Evolutionary conservation across 2,113 vertebrate species (phyloP), one percentile per base, ranked within the genome.

Genomic region (Burhinus bistriatus): DNA sequence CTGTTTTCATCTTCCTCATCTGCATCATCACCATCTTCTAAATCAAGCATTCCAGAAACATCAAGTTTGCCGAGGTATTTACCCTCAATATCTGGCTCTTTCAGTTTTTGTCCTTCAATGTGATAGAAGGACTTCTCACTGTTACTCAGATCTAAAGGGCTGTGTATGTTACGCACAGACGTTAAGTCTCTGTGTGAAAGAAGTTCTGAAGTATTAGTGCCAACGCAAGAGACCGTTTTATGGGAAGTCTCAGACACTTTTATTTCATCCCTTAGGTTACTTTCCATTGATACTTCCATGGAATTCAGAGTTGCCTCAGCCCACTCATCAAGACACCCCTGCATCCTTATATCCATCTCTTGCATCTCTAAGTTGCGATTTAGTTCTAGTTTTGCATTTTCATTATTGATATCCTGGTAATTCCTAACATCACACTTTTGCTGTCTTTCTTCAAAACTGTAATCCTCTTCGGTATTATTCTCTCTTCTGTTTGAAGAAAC

Each of bases 1-100:
- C 99, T 99, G 98, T 99, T 99, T 88, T 99, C 99, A n/a, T 99
- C 99, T 93, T 99, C 99, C 95, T 99, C 99, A 15, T 98, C 98
- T 0, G 98, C 98, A 30, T 99, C 98, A 27, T 98, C 97, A 0
- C 99, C 99, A 0, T 99, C 99, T 96, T 99, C 99, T 22, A 98
- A 95, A 87, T 98, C 98, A 3, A 98, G 97, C 93, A 98, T 87
- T 25, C 98, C 97, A 1, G 98, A 95, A 65, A 97, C 92, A 4
- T 93, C 89, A 0, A 98, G 69, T 78, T 99, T 99, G 47, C 99
- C 98, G 4, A 99, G 98, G 88, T 99, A 99, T 40, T 99, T 99
- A 4, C 99, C 99, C 95, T 99, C 99, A 26, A 99, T 95, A 38
- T 99, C 99, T 0, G 99, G 99, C 91, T 99, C 99, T 97, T 99